Evolutionary conservation across 2,797 vertebrate species (phyloP).

Genomic region (Cryptoprocta ferox): DNA sequence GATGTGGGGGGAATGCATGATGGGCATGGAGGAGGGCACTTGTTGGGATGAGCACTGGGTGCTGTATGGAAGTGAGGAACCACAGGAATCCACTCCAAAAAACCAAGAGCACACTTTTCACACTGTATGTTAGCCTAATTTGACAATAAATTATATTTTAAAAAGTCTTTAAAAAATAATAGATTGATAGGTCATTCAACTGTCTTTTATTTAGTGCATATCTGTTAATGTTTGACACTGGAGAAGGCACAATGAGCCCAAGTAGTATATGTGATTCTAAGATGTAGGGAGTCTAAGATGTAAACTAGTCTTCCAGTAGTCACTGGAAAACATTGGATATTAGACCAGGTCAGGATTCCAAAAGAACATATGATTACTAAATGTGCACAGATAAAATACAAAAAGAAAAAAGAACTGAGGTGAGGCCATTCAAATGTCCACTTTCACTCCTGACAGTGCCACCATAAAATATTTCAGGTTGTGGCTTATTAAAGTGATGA

Average conservation of each 20-base stretch:
- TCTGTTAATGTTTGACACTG: neutral
- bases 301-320: neutral
- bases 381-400: neutral
- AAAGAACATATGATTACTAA: neutral
- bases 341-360: neutral
- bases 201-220: neutral
- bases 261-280: no score
- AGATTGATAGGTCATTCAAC: neutral
- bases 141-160: no score
- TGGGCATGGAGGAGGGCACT: no score
- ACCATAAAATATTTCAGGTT: neutral
- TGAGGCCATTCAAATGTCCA: neutral
- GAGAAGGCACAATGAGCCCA: neutral
- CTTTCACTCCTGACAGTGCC: neutral
- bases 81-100: no score
- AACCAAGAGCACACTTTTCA: no score
- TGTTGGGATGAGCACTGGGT: no score
- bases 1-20: no score
- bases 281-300: neutral
- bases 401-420: neutral
- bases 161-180: neutral
- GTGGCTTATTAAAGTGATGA: neutral
- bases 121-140: no score
- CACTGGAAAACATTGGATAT: neutral
- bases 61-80: no score